Conservation (phyloP, 2,888 invertebrate genomes). For the Brenthis hecate region DNA sequence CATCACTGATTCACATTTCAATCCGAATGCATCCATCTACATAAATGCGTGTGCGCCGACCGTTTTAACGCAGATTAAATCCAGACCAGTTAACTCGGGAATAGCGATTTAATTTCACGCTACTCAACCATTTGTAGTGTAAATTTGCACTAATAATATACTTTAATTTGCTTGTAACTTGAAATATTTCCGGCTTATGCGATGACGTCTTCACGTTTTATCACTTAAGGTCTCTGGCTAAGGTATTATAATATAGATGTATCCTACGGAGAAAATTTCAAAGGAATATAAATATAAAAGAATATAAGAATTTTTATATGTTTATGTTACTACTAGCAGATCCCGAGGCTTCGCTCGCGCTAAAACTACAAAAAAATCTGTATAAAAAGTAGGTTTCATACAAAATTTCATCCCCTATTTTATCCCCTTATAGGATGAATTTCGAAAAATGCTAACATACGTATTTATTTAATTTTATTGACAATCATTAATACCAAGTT, state of each 20-base stretch:
- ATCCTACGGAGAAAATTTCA: not conserved
- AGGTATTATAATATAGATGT: not conserved
- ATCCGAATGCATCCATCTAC: slow-evolving; percentile 21
- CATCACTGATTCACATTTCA: not conserved
- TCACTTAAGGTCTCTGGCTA: not conserved
- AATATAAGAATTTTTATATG: too few relatives aligned
- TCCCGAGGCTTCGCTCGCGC: too few relatives aligned
- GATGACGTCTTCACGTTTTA: not conserved
- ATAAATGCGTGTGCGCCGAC: slow-evolving; percentile 24
- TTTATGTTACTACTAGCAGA: too few relatives aligned
- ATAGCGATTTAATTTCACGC: slow-evolving; percentile 72
- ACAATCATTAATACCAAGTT: too few relatives aligned
- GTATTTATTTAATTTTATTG: too few relatives aligned
- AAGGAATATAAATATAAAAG: too few relatives aligned
- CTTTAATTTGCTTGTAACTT: slow-evolving; percentile 30
- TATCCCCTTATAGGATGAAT: too few relatives aligned
- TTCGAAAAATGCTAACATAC: too few relatives aligned
- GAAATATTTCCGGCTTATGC: slow-evolving; percentile 17
- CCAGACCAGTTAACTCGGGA: slow-evolving; percentile 53
- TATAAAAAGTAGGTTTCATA: too few relatives aligned
- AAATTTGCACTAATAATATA: slow-evolving; percentile 33
- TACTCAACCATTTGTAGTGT: slow-evolving; percentile 43
- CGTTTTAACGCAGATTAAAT: slow-evolving; percentile 29
- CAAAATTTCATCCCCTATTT: too few relatives aligned
- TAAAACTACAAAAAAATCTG: too few relatives aligned